Evolutionary conservation across 2,888 invertebrate genomes (phyloP), one percentile per base, ranked within the genome.

Genomic region (Caenorhabditis panamensis): DNA sequence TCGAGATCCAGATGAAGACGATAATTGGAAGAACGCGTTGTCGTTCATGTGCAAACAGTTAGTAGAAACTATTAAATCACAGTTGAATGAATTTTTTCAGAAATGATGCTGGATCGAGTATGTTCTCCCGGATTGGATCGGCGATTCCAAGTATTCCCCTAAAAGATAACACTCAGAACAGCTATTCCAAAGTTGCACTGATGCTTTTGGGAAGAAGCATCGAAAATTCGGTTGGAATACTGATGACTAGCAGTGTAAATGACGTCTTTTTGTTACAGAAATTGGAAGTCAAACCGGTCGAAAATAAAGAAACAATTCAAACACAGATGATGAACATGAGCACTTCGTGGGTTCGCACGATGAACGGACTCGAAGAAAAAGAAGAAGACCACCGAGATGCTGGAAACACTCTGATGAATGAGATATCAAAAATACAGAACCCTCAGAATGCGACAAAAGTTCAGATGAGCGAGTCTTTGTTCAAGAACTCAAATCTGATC

Each of bases 161-260:
- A 20, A 24, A 49, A 26, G 79, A 79, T 31, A 49, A 67, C 24
- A 37, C 79, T 3, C 51, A 59, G 16, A 63, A 73, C 22, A 58
- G 63, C 11, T 79, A 79, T n/a, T 73, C 79, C 31, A 58, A 73
- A 31, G 68, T 79, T 8, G 79, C 79, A 4, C 26, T 59, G 8
- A 62, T 63, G 62, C 24, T 79, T 47, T 24, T 79, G 0, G 36
- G 13, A 0, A 47, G 54, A 5, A 79, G 68, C 26, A 44, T 78
- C 22, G 54, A 71, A n/a, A 54, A 61, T 9, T 44, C 62, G 37
- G 76, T 76, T 2, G 11, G 64, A 24, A 22, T n/a, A 1, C 9
- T 11, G 36, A 11, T 11, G 1, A 18, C 24, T 1, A 5, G 51
- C 53, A 54, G 28, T 20, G 13, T 18, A 8, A n/a, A 37, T n/a